Evolutionary conservation across 2,888 invertebrate species (phyloP).

Genomic region (Drosophila prostipennis): DNA sequence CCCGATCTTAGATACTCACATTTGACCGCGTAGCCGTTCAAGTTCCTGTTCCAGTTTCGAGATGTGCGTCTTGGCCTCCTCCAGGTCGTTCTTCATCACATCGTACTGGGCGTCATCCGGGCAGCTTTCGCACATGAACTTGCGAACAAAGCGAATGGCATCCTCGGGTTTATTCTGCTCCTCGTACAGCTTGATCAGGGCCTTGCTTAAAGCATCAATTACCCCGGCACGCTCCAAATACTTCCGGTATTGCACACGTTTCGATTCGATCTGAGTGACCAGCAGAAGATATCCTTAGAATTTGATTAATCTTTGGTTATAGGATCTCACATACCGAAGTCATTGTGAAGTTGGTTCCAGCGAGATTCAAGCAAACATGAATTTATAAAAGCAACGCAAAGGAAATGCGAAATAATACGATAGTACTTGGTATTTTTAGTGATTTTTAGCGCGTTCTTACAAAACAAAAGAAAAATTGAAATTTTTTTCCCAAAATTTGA

Average conservation of each 20-base stretch:
- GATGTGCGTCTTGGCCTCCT: constrained; percentile 79
- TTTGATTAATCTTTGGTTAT: background rate
- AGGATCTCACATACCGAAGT: constrained; percentile 74
- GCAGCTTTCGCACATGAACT: constrained; percentile 83
- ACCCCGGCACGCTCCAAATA: constrained; percentile 84
- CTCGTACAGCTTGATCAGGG: constrained; percentile 83
- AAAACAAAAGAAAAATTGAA: constrained; percentile 53
- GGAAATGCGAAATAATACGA: constrained; percentile 4
- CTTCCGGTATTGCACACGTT: constrained; percentile 84
- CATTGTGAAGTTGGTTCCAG: constrained; percentile 60
- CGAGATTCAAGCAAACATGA: constrained; percentile 34
- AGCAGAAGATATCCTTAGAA: background rate
- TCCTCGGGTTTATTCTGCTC: constrained; percentile 84
- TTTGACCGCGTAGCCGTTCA: constrained; percentile 80
- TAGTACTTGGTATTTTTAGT: constrained; percentile 33
- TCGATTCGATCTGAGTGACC: constrained; percentile 81
- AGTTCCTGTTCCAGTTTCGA: constrained; percentile 80
- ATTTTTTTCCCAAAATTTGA: constrained; percentile 50
- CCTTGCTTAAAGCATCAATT: constrained; percentile 83
- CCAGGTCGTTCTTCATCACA: constrained; percentile 80
- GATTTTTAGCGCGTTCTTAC: constrained; percentile 44
- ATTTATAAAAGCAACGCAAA: constrained; percentile 49
- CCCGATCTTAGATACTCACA: constrained; percentile 64
- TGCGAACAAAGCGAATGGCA: constrained; percentile 83
- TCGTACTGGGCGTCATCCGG: constrained; percentile 83